These are phyloP conservation scores for Bradypus variegatus DNA, from an alignment of 2,797 vertebrate genomes.

Conservation along the genomic window DNA sequence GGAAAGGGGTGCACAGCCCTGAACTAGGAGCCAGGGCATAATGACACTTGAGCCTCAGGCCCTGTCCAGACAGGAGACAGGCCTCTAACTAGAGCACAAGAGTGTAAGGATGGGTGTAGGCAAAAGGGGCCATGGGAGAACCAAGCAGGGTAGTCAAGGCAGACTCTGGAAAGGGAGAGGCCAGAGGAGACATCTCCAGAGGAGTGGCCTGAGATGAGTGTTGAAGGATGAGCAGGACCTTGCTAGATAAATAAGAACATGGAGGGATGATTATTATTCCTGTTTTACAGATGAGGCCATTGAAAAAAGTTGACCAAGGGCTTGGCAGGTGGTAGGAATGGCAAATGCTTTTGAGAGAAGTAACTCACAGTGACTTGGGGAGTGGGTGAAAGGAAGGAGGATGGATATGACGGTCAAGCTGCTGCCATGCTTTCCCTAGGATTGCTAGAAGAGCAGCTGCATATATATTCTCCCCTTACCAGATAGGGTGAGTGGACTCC, in stretches of 20 bases:
- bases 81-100: not conserved
- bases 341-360: not conserved
- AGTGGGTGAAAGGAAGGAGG: not conserved
- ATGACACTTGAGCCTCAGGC: not conserved
- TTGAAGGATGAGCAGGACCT: not conserved
- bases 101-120: not conserved
- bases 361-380: not conserved
- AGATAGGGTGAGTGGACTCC: not conserved
- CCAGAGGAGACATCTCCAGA: not conserved
- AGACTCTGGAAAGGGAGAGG: not conserved
- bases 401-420: not conserved
- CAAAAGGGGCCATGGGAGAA: not conserved
- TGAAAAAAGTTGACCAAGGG: not conserved
- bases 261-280: not conserved
- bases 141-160: not conserved
- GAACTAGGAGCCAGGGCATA: not conserved
- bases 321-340: not conserved
- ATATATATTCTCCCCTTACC: not conserved
- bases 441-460: not conserved
- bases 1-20: not conserved
- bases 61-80: not conserved
- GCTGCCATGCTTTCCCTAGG: not conserved
- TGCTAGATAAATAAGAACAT: not conserved
- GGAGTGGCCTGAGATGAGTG: not conserved
- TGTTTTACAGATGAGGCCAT: not conserved